phyloP scores from a whole-genome alignment of 53 echinoderm and acorn worm genomes.

The Apostichopus leukothele region DNA sequence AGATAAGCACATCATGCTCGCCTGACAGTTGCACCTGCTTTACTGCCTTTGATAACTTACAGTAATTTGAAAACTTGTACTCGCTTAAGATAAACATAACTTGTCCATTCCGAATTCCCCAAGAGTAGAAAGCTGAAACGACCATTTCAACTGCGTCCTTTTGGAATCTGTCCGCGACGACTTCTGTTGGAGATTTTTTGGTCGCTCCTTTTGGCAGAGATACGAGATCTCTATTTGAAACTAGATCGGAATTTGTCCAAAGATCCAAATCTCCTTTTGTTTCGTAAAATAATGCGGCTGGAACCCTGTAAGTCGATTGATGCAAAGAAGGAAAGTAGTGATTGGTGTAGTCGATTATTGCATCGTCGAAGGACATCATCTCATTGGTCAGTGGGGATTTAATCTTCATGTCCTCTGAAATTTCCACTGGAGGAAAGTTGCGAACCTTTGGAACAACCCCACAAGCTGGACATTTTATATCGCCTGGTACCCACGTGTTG shows the following conservation, averaged over 20 bases:
- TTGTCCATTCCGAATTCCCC: constrained; percentile 46
- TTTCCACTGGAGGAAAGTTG: background rate
- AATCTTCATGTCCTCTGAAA: constrained; percentile 15
- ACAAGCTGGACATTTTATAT: constrained; percentile 39
- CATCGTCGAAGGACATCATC: constrained; percentile 54
- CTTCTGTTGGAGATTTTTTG: constrained; percentile 33
- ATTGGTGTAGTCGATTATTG: constrained; percentile 43
- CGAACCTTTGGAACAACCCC: background rate
- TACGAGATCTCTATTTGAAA: background rate
- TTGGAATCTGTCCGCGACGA: constrained; percentile 54
- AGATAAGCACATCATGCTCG: constrained; percentile 58
- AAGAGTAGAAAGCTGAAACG: constrained; percentile 46
- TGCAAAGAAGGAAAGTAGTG: constrained; percentile 52
- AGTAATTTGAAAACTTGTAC: constrained; percentile 57
- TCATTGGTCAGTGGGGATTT: constrained; percentile 49
- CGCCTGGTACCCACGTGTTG: background rate
- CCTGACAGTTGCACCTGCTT: constrained; percentile 43
- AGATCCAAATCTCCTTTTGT: constrained; percentile 59
- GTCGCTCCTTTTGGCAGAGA: constrained; percentile 41
- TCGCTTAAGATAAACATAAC: constrained; percentile 61
- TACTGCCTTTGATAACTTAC: constrained; percentile 7
- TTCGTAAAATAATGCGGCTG: constrained; percentile 57
- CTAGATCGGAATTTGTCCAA: constrained; percentile 32
- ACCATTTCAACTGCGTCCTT: constrained; percentile 61
- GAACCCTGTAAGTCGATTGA: constrained; percentile 50